phyloP scores from a whole-genome alignment of 1,140 invertebrate species.

The Mya arenaria region DNA sequence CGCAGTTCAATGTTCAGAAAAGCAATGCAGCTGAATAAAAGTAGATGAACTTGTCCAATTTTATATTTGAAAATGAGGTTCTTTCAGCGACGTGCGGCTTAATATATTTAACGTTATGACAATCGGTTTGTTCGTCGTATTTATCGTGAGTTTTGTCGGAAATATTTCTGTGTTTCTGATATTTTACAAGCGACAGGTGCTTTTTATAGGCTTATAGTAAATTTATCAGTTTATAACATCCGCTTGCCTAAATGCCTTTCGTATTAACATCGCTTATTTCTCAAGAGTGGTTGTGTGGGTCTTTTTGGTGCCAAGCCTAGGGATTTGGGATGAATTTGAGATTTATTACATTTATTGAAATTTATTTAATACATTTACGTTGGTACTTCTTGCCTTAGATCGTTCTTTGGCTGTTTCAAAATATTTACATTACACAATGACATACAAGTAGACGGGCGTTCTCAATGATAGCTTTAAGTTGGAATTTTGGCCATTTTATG shows the following conservation, averaged over 20 bases:
- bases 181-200: constrained; percentile 83
- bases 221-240: constrained; percentile 85
- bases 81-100: too few relatives aligned
- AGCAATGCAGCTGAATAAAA: too few relatives aligned
- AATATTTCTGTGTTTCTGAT: constrained; percentile 84
- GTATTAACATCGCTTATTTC: constrained; percentile 81
- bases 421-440: constrained; percentile 82
- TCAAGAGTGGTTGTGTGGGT: constrained; percentile 76
- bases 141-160: constrained; percentile 80
- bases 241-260: constrained; percentile 84
- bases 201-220: constrained; percentile 87
- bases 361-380: constrained; percentile 86
- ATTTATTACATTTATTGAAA: too few relatives aligned
- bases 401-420: constrained; percentile 89
- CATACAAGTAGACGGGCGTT: constrained; percentile 88
- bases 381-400: constrained; percentile 91
- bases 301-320: constrained; percentile 81
- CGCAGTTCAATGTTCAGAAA: too few relatives aligned
- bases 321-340: constrained; percentile 83
- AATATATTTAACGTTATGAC: constrained; percentile 20
- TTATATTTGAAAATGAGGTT: too few relatives aligned
- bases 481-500: constrained; percentile 83
- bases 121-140: constrained; percentile 66
- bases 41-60: too few relatives aligned
- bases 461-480: constrained; percentile 85